Evolutionary conservation across 2,113 vertebrate genomes (phyloP).

Genomic region (Ahaetulla prasina): DNA sequence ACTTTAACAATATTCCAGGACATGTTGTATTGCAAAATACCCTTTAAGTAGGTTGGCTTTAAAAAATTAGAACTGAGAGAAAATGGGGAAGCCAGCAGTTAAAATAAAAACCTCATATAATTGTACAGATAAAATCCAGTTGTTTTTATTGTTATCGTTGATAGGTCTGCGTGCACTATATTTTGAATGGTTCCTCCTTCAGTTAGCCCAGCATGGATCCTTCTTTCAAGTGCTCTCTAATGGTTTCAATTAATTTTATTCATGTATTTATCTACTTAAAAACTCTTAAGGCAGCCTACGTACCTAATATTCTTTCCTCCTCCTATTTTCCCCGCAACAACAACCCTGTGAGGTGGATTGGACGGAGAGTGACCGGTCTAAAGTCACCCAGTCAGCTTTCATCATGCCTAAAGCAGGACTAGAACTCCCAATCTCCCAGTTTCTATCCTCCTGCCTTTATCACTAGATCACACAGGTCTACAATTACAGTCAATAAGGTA

Average conservation of each 20-base stretch:
- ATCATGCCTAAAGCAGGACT: too few species aligned
- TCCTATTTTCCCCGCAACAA: background rate
- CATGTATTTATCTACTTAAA: background rate
- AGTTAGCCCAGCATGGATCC: background rate
- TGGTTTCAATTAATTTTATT: background rate
- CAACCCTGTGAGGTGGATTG: background rate
- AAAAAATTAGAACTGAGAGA: background rate
- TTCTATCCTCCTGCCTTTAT: too few species aligned
- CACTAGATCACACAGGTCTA: too few species aligned
- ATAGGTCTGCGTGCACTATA: background rate
- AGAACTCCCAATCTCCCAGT: too few species aligned
- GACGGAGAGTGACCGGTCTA: background rate
- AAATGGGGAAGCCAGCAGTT: background rate
- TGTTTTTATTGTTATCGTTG: background rate
- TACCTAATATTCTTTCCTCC: background rate
- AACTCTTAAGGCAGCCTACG: background rate
- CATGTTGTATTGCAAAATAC: background rate
- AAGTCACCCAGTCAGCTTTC: background rate
- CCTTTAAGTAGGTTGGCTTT: background rate
- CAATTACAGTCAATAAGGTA: background rate
- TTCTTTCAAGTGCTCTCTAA: background rate
- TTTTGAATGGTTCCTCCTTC: background rate
- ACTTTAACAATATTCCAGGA: background rate
- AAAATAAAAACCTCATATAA: background rate
- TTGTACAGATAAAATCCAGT: background rate